These are phyloP conservation scores for Drosophila cracens DNA, from an alignment of 2,888 invertebrate species.

Conservation along the genomic window DNA sequence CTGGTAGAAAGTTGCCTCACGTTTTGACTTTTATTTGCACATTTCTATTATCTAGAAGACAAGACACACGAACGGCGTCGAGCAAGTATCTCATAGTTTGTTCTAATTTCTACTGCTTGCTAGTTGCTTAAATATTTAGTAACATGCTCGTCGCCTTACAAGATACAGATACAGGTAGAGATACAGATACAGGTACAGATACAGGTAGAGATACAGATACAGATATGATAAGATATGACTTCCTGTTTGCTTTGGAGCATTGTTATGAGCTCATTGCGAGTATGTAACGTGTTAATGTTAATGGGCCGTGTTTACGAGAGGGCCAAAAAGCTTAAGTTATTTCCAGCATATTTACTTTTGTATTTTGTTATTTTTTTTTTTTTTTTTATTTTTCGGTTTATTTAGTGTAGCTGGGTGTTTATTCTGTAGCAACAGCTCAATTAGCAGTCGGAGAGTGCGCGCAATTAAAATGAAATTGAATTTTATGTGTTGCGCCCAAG, in stretches of 20 bases:
- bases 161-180: slow-evolving; percentile 39
- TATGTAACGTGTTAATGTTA: slow-evolving; percentile 63
- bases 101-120: slow-evolving; percentile 64
- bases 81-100: slow-evolving; percentile 63
- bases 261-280: slow-evolving; percentile 32
- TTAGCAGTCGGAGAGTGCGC: slow-evolving; percentile 70
- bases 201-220: slow-evolving; percentile 43
- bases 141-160: slow-evolving; percentile 59
- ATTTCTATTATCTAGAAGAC: slow-evolving; percentile 63
- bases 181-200: slow-evolving; percentile 37
- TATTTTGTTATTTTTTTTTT: not conserved
- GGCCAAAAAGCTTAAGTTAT: slow-evolving; percentile 52
- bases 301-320: slow-evolving; percentile 57
- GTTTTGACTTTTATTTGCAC: slow-evolving; percentile 70
- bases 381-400: slow-evolving; percentile 3
- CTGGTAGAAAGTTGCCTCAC: slow-evolving; percentile 67
- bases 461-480: slow-evolving; percentile 79
- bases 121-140: slow-evolving; percentile 77
- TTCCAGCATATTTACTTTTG: slow-evolving; percentile 21
- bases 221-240: slow-evolving; percentile 75
- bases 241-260: slow-evolving; percentile 67
- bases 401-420: slow-evolving; percentile 18
- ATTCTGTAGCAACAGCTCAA: slow-evolving; percentile 61
- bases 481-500: slow-evolving; percentile 73
- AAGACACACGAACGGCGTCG: slow-evolving; percentile 28